A percentile compares a stretch with the other conserved stretches of the same genome.
phyloP scores from a whole-genome alignment of 2,113 vertebrate species.

The Glaucidium brasilianum region DNA sequence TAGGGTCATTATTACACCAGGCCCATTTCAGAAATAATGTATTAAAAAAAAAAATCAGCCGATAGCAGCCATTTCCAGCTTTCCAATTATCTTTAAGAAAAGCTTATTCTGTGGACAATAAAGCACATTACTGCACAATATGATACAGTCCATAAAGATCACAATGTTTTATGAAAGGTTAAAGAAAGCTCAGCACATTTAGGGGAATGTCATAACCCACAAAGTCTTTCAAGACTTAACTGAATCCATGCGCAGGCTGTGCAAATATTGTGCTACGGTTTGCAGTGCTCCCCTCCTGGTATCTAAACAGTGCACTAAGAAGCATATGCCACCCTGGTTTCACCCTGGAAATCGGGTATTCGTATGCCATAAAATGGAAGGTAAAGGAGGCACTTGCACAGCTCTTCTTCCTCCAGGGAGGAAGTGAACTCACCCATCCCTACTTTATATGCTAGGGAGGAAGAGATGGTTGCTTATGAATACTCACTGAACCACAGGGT shows the following conservation, averaged over 20 bases:
- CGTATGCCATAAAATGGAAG: accelerated
- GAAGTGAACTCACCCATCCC: neutral
- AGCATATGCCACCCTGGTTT: neutral
- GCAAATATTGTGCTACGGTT: slow-evolving; percentile 56
- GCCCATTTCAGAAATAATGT: slow-evolving; percentile 99
- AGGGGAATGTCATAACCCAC: slow-evolving; percentile 89
- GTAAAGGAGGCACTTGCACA: neutral
- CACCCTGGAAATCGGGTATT: neutral
- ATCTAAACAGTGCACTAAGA: neutral
- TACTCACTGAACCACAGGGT: accelerated
- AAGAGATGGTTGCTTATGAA: accelerated
- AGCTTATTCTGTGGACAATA: slow-evolving; percentile 99
- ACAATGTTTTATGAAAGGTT: slow-evolving; percentile 99
- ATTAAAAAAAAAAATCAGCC: slow-evolving; percentile 89
- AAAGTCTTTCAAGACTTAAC: slow-evolving; percentile 87
- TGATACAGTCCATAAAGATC: slow-evolving; percentile 99
- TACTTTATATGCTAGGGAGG: neutral
- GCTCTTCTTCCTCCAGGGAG: neutral
- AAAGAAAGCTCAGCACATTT: slow-evolving; percentile 99
- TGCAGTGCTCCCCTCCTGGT: neutral
- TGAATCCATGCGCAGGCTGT: slow-evolving; percentile 58
- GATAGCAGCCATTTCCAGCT: slow-evolving; percentile 97
- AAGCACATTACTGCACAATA: slow-evolving; percentile 99
- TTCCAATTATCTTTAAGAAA: slow-evolving; percentile 99
- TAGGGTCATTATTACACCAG: slow-evolving; percentile 99